A percentile compares a stretch with the other conserved stretches of the same genome.
Evolutionary conservation across 2,888 invertebrate species (phyloP).

Genomic region (Netelia virgata): DNA sequence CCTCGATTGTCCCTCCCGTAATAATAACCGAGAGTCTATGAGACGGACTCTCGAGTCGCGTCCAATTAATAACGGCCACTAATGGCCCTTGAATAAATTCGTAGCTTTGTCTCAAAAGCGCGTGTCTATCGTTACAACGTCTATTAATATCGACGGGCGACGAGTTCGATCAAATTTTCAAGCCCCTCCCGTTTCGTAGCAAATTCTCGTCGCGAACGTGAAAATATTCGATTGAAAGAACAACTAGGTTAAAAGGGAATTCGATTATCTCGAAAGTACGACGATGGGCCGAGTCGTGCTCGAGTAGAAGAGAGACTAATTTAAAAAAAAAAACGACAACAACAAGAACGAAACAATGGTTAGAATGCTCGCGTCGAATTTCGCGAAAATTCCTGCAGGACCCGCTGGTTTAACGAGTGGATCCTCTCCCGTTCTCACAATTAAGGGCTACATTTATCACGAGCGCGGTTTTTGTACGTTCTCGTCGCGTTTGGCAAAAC

Average conservation of each 20-base stretch:
- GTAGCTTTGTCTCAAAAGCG: background rate
- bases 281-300: background rate
- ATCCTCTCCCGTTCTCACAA: conserved; percentile 41
- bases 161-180: conserved; percentile 28
- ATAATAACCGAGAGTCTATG: conserved; percentile 3
- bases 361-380: conserved; percentile 21
- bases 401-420: conserved; percentile 2
- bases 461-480: background rate
- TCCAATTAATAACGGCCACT: conserved; percentile 8
- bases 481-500: background rate
- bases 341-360: background rate
- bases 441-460: conserved; percentile 46
- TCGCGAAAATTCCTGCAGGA: conserved; percentile 32
- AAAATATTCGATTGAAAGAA: background rate
- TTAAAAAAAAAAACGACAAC: background rate
- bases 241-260: background rate
- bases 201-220: background rate
- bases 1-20: background rate
- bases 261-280: background rate
- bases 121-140: background rate
- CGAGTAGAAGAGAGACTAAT: background rate
- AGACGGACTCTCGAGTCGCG: background rate
- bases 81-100: conserved; percentile 17
- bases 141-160: background rate
- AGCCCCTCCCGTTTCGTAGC: background rate